Conservation (phyloP, 1,140 invertebrate genomes). For the Hestina assimilis region DNA sequence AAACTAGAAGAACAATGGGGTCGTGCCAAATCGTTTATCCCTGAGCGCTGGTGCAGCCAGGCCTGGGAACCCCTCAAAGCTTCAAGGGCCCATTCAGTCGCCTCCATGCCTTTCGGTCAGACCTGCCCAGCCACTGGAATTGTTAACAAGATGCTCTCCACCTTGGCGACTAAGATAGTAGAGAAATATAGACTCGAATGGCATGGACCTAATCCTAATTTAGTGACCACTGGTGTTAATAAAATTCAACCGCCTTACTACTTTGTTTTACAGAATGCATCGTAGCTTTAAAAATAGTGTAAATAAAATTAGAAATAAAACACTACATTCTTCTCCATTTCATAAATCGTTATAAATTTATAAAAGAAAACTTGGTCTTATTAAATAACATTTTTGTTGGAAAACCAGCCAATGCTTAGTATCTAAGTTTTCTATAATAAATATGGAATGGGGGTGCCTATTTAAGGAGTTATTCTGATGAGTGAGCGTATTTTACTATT, state of each 20-base stretch:
- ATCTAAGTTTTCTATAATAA: too few species aligned
- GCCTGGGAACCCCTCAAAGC: conserved; percentile 54
- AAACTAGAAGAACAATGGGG: conserved; percentile 61
- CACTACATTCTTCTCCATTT: too few species aligned
- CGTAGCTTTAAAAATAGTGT: conserved; percentile 22
- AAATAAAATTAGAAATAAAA: too few species aligned
- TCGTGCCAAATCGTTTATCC: conserved; percentile 57
- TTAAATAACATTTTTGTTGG: too few species aligned
- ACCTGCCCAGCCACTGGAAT: conserved; percentile 52
- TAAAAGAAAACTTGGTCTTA: too few species aligned
- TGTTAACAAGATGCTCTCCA: conserved; percentile 42
- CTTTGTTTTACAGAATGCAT: conserved; percentile 64
- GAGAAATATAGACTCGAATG: conserved; percentile 65
- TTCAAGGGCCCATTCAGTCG: conserved; percentile 48
- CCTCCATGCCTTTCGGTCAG: conserved; percentile 57
- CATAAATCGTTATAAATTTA: too few species aligned
- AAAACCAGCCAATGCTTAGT: too few species aligned
- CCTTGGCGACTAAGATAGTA: conserved; percentile 44
- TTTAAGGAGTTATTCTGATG: too few species aligned
- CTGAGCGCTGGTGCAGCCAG: conserved; percentile 61
- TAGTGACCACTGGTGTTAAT: conserved; percentile 51
- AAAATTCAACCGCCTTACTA: conserved; percentile 60
- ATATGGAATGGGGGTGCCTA: too few species aligned
- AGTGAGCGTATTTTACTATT: too few species aligned
- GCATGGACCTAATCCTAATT: conserved; percentile 55